phyloP scores from a whole-genome alignment of 1,140 invertebrate species.

The Papilio glaucus region DNA sequence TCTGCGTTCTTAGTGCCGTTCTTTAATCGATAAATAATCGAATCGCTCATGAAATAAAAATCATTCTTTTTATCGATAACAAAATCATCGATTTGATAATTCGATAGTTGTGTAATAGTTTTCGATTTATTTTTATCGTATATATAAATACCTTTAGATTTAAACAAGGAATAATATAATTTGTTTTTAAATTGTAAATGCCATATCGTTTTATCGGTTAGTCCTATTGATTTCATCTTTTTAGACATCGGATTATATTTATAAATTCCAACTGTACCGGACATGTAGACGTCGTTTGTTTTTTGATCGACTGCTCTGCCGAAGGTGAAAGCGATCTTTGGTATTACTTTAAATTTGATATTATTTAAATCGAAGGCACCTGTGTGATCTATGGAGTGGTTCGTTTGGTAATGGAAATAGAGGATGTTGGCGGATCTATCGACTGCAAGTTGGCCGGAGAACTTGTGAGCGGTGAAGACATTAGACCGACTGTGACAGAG shows the following conservation, averaged over 20 bases:
- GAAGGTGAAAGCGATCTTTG: conserved; percentile 61
- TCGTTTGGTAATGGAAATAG: conserved; percentile 64
- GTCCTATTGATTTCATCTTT: conserved; percentile 45
- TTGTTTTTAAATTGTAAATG: conserved; percentile 62
- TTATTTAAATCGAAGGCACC: conserved; percentile 59
- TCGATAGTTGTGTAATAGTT: conserved; percentile 47
- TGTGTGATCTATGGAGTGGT: conserved; percentile 53
- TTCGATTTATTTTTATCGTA: conserved; percentile 57
- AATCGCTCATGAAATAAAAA: conserved; percentile 65
- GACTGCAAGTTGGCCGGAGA: conserved; percentile 65
- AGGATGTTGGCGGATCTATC: conserved; percentile 59
- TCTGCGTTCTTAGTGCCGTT: conserved; percentile 52
- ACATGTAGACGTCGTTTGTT: conserved; percentile 58
- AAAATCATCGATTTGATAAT: conserved; percentile 66
- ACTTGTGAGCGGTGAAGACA: conserved; percentile 52
- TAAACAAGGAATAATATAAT: conserved; percentile 61
- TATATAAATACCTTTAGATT: conserved; percentile 56
- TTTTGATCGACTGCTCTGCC: conserved; percentile 58
- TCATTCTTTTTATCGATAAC: conserved; percentile 61
- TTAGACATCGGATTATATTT: conserved; percentile 56
- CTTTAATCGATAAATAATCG: conserved; percentile 55
- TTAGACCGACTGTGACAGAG: conserved; percentile 54
- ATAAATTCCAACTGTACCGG: conserved; percentile 58
- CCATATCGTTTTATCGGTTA: conserved; percentile 64
- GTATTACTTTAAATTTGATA: conserved; percentile 49